Evolutionary conservation across 2,113 vertebrate species (phyloP).

Genomic region (Bos taurus): DNA sequence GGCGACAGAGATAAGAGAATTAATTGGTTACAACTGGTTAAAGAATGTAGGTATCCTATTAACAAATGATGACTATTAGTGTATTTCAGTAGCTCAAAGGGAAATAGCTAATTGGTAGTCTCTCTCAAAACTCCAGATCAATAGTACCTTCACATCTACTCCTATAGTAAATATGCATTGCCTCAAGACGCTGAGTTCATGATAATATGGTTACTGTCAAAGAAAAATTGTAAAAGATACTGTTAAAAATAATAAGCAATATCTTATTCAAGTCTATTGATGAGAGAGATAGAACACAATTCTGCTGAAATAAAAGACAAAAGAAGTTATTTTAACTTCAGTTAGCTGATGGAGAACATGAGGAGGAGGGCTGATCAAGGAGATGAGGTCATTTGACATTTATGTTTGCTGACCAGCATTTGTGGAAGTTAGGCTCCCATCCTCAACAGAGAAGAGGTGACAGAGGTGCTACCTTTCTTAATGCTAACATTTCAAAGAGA

Average conservation of each 20-base stretch:
- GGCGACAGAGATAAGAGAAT: neutral
- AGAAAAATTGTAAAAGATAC: neutral
- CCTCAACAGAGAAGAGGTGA: neutral
- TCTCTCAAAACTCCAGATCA: neutral
- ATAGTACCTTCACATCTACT: neutral
- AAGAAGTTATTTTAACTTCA: neutral
- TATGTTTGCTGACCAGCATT: neutral
- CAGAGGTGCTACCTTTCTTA: neutral
- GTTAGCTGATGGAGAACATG: neutral
- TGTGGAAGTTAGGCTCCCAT: neutral
- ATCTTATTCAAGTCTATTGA: neutral
- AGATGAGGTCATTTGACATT: neutral
- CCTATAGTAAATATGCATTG: neutral
- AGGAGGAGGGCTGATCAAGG: neutral
- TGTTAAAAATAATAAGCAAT: neutral
- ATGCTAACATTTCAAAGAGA: neutral
- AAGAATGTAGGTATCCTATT: neutral
- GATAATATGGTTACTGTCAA: neutral
- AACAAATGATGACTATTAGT: neutral
- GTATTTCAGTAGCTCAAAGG: neutral
- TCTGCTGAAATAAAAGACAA: neutral
- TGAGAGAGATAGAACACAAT: neutral
- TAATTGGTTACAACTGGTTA: neutral
- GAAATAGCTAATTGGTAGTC: neutral
- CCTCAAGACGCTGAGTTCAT: neutral